phyloP scores from a whole-genome alignment of 2,888 invertebrate genomes.

The Heliconius erato region DNA sequence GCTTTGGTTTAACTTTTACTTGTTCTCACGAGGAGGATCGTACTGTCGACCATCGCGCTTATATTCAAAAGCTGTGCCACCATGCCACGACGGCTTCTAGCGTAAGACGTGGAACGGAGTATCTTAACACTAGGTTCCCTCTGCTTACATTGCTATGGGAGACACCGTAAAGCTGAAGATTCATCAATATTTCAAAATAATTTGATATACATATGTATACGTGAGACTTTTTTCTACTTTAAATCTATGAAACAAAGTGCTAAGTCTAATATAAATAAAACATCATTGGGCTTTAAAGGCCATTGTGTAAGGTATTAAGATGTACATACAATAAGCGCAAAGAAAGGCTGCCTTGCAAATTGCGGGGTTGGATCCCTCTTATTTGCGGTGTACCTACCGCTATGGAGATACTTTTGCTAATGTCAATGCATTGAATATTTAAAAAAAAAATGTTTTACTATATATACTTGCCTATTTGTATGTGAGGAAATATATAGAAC shows the following conservation, averaged over 20 bases:
- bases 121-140: no score
- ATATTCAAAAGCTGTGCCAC: neutral
- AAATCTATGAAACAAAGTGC: neutral
- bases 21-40: neutral
- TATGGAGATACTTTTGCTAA: constrained; percentile 61
- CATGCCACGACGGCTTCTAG: neutral
- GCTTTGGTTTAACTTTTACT: neutral
- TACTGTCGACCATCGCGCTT: neutral
- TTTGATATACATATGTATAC: no score
- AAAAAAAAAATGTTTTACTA: neutral
- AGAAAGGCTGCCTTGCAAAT: constrained; percentile 70
- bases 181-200: no score
- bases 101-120: no score
- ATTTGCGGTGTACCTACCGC: constrained; percentile 80
- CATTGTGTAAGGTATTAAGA: constrained; percentile 74
- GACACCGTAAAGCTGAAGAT: neutral
- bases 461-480: no score
- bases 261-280: constrained; percentile 15
- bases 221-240: neutral
- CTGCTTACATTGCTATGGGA: no score
- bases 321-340: constrained; percentile 63
- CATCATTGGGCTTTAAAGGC: constrained; percentile 51
- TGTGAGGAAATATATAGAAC: no score
- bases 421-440: constrained; percentile 10
- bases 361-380: constrained; percentile 73